A percentile compares a stretch with the other conserved stretches of the same genome.
These are phyloP conservation scores for Pseudocheirus occidentalis DNA, from an alignment of 2,797 vertebrate genomes.

Conservation along the genomic window DNA sequence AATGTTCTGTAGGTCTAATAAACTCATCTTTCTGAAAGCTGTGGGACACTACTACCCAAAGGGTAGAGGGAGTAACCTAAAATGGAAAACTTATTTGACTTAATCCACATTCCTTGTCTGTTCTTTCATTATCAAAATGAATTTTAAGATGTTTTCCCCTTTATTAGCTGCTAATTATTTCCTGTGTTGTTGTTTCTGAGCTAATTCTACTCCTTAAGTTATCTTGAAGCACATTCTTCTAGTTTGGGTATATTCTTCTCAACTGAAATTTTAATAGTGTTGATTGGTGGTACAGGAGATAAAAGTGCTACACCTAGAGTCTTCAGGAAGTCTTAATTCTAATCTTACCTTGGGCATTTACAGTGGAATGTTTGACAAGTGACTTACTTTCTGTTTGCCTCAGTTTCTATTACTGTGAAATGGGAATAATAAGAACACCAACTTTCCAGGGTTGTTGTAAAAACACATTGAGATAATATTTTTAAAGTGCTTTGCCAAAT, in stretches of 20 bases:
- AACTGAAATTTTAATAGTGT: neutral
- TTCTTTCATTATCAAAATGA: too few species aligned
- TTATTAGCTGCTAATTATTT: neutral
- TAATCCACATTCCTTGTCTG: neutral
- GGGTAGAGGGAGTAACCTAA: neutral
- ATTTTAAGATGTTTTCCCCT: neutral
- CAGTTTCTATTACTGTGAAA: neutral
- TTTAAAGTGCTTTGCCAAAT: neutral
- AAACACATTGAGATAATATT: neutral
- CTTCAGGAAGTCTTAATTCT: neutral
- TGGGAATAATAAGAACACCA: neutral
- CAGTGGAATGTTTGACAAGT: neutral
- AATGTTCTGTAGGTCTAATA: neutral
- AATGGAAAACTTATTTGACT: neutral
- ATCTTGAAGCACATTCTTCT: neutral
- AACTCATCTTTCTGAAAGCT: neutral
- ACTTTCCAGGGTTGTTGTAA: neutral
- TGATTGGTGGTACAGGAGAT: neutral
- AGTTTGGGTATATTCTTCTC: neutral
- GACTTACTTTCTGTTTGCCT: neutral
- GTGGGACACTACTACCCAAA: neutral
- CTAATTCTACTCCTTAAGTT: neutral
- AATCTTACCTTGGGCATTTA: neutral
- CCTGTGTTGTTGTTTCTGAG: neutral
- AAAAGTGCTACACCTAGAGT: too few species aligned